These are phyloP conservation scores for Dolichallabes microphthalmus DNA, from an alignment of 2,113 vertebrate genomes.

Conservation along the genomic window DNA sequence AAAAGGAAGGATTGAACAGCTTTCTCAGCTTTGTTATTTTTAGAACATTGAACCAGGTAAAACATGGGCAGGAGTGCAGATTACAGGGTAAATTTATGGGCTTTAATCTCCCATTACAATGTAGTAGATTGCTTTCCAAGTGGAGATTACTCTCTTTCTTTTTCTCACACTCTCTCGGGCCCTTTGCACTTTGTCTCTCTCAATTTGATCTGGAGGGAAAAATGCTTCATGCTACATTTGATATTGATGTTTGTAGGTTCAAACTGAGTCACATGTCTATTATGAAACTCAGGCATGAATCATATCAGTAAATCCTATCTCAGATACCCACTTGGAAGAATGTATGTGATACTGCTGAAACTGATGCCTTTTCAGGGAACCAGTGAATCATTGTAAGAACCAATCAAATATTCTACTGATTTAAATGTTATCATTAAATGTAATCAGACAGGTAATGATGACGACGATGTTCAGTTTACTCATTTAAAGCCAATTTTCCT, in stretches of 20 bases:
- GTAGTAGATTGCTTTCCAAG: slow-evolving; percentile 48
- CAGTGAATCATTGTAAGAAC: background rate
- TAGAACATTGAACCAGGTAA: slow-evolving; percentile 61
- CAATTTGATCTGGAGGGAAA: slow-evolving; percentile 8
- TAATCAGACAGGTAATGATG: background rate
- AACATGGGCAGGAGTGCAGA: slow-evolving; percentile 56
- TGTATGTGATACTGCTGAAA: background rate
- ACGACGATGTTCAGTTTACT: background rate
- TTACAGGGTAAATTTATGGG: slow-evolving; percentile 63
- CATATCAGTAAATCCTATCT: background rate
- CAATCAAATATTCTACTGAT: background rate
- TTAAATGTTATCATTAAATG: background rate
- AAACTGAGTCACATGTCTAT: slow-evolving; percentile 22
- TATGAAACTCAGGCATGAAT: slow-evolving; percentile 8
- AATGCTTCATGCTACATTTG: slow-evolving; percentile 29
- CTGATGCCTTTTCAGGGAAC: background rate
- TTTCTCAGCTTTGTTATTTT: slow-evolving; percentile 56
- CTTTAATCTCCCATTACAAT: slow-evolving; percentile 66
- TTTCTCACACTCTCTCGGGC: slow-evolving; percentile 10
- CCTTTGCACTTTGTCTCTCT: background rate
- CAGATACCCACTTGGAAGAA: background rate
- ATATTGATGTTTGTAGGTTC: slow-evolving; percentile 25
- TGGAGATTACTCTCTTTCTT: slow-evolving; percentile 35
- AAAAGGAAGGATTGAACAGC: too few species aligned
- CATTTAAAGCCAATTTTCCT: background rate